These are phyloP conservation scores for Hystrix brachyura DNA, from an alignment of 2,113 vertebrate genomes.

Conservation along the genomic window DNA sequence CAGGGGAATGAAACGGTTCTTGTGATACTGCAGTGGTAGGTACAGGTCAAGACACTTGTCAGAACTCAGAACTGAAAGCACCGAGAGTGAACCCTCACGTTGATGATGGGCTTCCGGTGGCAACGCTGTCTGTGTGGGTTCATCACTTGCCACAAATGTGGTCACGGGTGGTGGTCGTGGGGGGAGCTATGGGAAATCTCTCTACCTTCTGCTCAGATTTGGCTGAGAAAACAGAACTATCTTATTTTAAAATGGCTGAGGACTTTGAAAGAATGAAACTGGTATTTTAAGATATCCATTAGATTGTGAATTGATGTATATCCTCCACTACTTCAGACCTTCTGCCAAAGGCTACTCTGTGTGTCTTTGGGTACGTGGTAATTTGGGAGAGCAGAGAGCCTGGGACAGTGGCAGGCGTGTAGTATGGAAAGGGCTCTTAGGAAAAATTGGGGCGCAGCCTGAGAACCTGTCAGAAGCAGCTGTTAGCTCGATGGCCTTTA, in stretches of 20 bases:
- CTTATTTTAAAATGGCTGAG: neutral
- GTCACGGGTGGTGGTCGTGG: neutral
- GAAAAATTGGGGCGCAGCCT: neutral
- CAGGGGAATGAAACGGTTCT: neutral
- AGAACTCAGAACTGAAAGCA: neutral
- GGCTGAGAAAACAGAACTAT: neutral
- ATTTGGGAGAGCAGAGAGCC: neutral
- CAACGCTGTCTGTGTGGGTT: neutral
- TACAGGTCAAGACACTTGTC: neutral
- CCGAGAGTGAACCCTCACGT: neutral
- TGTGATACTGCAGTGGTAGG: neutral
- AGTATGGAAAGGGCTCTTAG: neutral
- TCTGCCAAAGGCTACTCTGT: neutral
- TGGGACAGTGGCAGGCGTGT: neutral
- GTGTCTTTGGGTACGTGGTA: neutral
- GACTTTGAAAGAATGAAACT: neutral
- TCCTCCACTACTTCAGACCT: neutral
- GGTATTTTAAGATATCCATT: neutral
- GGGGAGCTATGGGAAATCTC: neutral
- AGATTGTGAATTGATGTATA: neutral
- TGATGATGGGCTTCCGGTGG: neutral
- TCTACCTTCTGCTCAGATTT: neutral
- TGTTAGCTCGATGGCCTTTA: neutral
- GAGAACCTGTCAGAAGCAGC: neutral
- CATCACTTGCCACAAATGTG: neutral